phyloP scores from a whole-genome alignment of 1,140 invertebrate genomes.

The Zaprionus ghesquierei region DNA sequence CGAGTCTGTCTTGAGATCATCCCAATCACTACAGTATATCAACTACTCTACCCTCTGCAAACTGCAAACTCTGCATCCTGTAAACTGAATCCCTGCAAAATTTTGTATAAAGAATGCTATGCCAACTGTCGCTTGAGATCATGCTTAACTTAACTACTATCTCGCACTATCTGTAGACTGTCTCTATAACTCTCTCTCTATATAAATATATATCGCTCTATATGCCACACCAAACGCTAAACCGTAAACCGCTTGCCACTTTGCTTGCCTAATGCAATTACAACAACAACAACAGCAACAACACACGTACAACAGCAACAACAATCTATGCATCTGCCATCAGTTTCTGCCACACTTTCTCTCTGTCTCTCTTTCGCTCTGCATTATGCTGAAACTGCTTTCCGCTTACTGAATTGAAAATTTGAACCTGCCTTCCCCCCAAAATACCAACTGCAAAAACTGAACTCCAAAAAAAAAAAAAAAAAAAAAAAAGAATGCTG shows the following conservation, averaged over 20 bases:
- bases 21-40: not conserved
- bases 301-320: constrained; percentile 2
- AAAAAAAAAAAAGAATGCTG: constrained; percentile 55
- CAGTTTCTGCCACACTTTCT: not conserved
- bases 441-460: constrained; percentile 13
- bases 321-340: not conserved
- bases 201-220: constrained; percentile 17
- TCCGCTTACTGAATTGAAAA: constrained; percentile 40
- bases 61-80: not conserved
- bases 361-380: not conserved
- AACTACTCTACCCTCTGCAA: not conserved
- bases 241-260: constrained; percentile 38
- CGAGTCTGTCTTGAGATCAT: not conserved
- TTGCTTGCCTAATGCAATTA: constrained; percentile 46
- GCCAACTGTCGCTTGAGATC: constrained; percentile 73
- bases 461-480: constrained; percentile 2
- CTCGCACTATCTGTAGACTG: constrained; percentile 66
- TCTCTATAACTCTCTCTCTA: constrained; percentile 30
- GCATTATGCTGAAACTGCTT: constrained; percentile 52
- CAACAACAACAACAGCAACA: constrained; percentile 43
- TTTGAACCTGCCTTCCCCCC: not conserved
- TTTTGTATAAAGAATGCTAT: constrained; percentile 53
- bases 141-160: constrained; percentile 69
- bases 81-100: constrained; percentile 18
- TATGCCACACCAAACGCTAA: not conserved